Percentiles rank a stretch among this genome's conserved stretches.
phyloP scores from a whole-genome alignment of 2,888 invertebrate species.

The Dexiosoma caninum region DNA sequence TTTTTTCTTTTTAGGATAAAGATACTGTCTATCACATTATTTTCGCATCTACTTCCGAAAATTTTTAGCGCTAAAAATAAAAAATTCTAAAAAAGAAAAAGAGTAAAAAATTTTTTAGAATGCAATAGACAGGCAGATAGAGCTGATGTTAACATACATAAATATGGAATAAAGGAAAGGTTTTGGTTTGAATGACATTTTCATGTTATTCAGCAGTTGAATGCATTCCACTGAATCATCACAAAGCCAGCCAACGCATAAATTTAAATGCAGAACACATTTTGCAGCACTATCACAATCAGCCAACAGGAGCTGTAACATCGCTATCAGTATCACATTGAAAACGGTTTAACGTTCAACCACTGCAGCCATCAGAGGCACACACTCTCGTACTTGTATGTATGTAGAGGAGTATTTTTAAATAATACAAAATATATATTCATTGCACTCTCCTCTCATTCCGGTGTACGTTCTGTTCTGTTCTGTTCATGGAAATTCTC shows the following conservation, averaged over 20 bases:
- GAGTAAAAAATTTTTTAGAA: not conserved
- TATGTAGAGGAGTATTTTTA: conserved; percentile 25
- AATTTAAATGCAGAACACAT: conserved; percentile 61
- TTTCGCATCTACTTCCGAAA: not conserved
- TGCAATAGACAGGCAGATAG: not conserved
- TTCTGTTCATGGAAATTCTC: not conserved
- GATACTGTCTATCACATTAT: conserved; percentile 22
- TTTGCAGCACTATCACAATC: conserved; percentile 43
- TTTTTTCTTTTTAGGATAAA: not conserved
- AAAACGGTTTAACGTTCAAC: conserved; percentile 46
- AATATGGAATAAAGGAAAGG: conserved; percentile 5
- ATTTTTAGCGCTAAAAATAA: not conserved
- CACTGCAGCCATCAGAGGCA: not conserved
- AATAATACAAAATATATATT: conserved; percentile 17
- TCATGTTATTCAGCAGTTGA: conserved; percentile 16
- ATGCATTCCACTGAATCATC: conserved; percentile 54
- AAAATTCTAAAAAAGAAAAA: not conserved
- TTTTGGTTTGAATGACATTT: conserved; percentile 25
- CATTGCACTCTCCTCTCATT: conserved; percentile 48
- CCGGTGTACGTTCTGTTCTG: not conserved
- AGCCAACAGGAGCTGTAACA: conserved; percentile 18
- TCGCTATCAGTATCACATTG: conserved; percentile 54
- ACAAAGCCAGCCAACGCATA: conserved; percentile 53
- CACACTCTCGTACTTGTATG: not conserved
- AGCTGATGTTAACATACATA: not conserved